phyloP scores from a whole-genome alignment of 2,888 invertebrate genomes.

The Chrysolina haemoptera region DNA sequence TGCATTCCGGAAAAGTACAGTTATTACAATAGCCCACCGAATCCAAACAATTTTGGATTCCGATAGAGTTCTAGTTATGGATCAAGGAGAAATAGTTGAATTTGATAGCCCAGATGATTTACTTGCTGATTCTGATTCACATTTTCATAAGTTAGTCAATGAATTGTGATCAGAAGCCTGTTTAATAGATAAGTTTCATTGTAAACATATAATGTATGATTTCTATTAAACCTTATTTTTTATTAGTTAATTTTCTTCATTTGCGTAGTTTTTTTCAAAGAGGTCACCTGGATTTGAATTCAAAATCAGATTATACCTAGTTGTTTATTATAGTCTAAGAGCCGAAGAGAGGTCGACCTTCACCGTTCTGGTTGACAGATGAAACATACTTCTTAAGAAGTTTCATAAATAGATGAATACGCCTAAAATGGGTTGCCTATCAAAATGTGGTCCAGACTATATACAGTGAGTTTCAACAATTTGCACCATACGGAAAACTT shows the following conservation, averaged over 20 bases:
- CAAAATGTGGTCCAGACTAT: too few species aligned
- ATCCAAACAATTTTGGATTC: constrained; percentile 85
- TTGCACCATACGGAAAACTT: too few species aligned
- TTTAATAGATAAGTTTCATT: background rate
- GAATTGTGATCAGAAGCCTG: constrained; percentile 54
- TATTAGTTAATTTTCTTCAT: background rate
- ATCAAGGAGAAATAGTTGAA: constrained; percentile 79
- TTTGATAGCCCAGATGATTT: constrained; percentile 79
- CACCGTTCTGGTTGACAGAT: too few species aligned
- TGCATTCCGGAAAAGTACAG: constrained; percentile 86
- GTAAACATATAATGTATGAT: background rate
- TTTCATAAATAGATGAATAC: too few species aligned
- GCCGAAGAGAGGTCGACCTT: too few species aligned
- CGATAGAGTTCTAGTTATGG: constrained; percentile 86
- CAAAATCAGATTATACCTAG: too few species aligned
- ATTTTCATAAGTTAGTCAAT: constrained; percentile 78
- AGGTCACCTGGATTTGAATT: too few species aligned
- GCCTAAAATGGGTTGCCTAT: too few species aligned
- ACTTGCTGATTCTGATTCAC: constrained; percentile 75
- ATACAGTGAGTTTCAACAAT: too few species aligned
- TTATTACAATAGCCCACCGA: constrained; percentile 88
- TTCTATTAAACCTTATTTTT: background rate
- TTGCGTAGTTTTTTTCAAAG: too few species aligned
- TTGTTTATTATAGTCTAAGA: too few species aligned
- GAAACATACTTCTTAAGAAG: too few species aligned